A percentile compares a stretch with the other conserved stretches of the same genome.
Evolutionary conservation across 2,797 vertebrate genomes (phyloP).

Genomic region (Gymnothorax javanicus): DNA sequence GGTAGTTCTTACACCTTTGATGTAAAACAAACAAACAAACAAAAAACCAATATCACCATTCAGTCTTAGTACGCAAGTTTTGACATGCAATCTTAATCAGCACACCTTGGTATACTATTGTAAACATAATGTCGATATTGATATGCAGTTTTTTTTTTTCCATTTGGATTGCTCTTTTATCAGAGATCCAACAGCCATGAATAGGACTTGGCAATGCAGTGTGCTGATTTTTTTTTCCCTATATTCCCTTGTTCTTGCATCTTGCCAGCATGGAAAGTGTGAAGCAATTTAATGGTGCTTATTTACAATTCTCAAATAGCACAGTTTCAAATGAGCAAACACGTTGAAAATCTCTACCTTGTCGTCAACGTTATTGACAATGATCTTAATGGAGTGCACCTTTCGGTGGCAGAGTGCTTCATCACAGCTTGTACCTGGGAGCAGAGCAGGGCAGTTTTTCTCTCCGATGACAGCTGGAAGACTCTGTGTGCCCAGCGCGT

Average conservation of each 20-base stretch:
- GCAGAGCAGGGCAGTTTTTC: neutral
- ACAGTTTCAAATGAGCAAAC: neutral
- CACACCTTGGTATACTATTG: neutral
- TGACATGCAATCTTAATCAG: neutral
- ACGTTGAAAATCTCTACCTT: neutral
- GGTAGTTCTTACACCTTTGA: too few relatives aligned
- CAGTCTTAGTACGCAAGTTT: too few relatives aligned
- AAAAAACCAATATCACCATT: too few relatives aligned
- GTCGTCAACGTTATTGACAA: neutral
- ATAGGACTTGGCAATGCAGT: neutral
- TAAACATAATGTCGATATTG: neutral
- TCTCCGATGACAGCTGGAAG: neutral
- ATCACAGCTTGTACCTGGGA: neutral
- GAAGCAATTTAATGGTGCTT: neutral
- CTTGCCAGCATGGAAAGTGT: neutral
- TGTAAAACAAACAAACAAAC: too few relatives aligned
- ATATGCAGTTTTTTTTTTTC: neutral
- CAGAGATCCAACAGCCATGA: neutral
- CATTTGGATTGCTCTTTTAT: neutral
- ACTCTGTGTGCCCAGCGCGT: neutral
- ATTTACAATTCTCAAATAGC: neutral
- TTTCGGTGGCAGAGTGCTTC: neutral
- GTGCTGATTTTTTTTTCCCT: neutral
- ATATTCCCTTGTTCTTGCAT: neutral
- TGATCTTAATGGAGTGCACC: neutral